Base-by-base conservation (phyloP, 2,888 invertebrate species). In the Carcina quercana region DNA sequence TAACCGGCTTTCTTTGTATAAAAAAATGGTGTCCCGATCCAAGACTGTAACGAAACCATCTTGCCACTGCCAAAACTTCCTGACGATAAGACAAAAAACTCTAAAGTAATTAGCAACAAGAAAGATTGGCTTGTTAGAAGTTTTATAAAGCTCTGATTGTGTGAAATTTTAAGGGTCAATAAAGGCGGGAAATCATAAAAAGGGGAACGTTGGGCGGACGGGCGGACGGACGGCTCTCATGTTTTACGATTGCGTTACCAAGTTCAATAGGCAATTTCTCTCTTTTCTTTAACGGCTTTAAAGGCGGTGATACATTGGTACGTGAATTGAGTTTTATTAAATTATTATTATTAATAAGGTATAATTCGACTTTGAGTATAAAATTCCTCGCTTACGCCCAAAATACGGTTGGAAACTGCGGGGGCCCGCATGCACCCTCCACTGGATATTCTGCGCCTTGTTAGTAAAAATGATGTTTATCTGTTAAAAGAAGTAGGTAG, bases 151-250 rank as follows among this genome's bases (percentile, higher is more conserved):
- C 33, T 43, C 45, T 37, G 45, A 40, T 36, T 43, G 44, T 49
- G 43, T 40, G 49, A 43, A 46, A 46, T 50, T 50, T 52, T 42
- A 48, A 47, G 47, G 38, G 42, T 40, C 46, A 50, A 44, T 48
- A 45, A 47, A 45, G n/a, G 37, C 21, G 14, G 20, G 30, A 28
- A 30, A 30, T 34, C 34, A 37, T 37, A 37, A 37, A 34, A 37
- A 32, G 26, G 32, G 7, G 29, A n/a, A n/a, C n/a, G n/a, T n/a
- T n/a, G 24, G 24, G 17, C 30, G 30, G 37, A 34, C 34, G 30
- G 30, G 27, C 30, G 37, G 37, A 34, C 32, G 40, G 34, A 33
- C 34, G 40, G 38, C 38, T 40, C 29, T 38, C 30, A 34, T 30
- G 32, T 38, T 33, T 34, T 35, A 32, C 24, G 38, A 40, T 37